Evolutionary conservation across 2,113 vertebrate species (phyloP), one percentile per base, ranked within the genome.

Genomic region (Rhinichthys klamathensis): DNA sequence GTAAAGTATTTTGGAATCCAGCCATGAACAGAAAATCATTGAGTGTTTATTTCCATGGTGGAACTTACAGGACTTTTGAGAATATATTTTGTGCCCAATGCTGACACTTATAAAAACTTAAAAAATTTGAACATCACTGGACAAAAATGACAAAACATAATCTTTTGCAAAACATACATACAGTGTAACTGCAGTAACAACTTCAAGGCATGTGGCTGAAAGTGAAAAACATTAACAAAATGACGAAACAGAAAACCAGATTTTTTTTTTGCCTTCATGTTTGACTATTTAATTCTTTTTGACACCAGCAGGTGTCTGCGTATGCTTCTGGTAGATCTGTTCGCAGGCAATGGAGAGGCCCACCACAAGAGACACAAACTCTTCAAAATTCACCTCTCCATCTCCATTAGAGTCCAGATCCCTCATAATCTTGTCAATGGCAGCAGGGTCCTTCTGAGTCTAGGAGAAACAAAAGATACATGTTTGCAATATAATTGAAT

Each of bases 271-370:
- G 60, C 18, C 6, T 4, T 0, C 27, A 10, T 46, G 80, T 65
- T 89, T 60, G 15, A 6, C 30, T 8, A n/a, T 60, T 73, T 16
- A 81, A 13, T 63, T 41, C 46, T 86, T 85, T 32, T 83, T 83
- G 6, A 3, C 23, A 54, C 6, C 15, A 13, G 32, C 32, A 30
- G 0, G 6, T 6, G 3, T 0, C 23, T 90, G 90, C 79, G 84
- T 88, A 0, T 46, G 5, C 2, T 86, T 1, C 73, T 77, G 27
- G 73, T 95, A 97, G 88, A 94, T 94, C 30, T 93, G 94, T 89
- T 98, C 97, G 86, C 97, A 99, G 73, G 96, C 95, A 87, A 97
- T 91, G 0, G 96, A 96, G 82, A 99, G 93, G 3, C 96, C 95
- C 0, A 93, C 95, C 67, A 99, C 93, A 69, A 99, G 93, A 27